Percentiles rank a stretch among this genome's conserved stretches.
Evolutionary conservation across 2,888 invertebrate species (phyloP).

Genomic region (Dichetophora obliterata): DNA sequence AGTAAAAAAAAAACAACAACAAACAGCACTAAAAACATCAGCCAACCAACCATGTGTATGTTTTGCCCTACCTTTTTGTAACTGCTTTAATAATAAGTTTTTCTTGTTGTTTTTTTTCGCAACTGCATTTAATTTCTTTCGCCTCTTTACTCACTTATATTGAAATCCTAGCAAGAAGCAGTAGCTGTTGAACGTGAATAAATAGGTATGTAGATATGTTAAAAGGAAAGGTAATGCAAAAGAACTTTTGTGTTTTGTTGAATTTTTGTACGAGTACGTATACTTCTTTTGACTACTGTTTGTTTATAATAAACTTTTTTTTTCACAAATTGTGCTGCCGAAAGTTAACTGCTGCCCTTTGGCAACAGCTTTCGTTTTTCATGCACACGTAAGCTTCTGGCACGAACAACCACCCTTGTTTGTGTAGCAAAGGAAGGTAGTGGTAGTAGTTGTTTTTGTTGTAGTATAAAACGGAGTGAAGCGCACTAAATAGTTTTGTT

Average conservation of each 20-base stretch:
- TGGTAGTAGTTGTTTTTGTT: too few species aligned
- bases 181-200: not conserved
- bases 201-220: not conserved
- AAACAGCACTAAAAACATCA: not conserved
- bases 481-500: not conserved
- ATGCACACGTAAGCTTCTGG: too few species aligned
- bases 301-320: not conserved
- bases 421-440: too few species aligned
- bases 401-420: too few species aligned
- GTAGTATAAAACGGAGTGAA: too few species aligned
- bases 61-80: not conserved
- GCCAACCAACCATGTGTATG: constrained; percentile 1
- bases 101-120: not conserved
- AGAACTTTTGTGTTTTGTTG: not conserved
- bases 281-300: too few species aligned
- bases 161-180: not conserved
- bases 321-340: not conserved
- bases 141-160: not conserved
- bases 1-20: not conserved
- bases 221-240: not conserved
- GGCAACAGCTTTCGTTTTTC: too few species aligned
- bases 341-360: too few species aligned
- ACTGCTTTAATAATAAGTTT: not conserved
- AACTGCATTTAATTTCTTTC: not conserved
- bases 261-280: too few species aligned